A percentile compares a stretch with the other conserved stretches of the same genome.
phyloP scores from a whole-genome alignment of 1,140 invertebrate species.

The Drosophila cardini region DNA sequence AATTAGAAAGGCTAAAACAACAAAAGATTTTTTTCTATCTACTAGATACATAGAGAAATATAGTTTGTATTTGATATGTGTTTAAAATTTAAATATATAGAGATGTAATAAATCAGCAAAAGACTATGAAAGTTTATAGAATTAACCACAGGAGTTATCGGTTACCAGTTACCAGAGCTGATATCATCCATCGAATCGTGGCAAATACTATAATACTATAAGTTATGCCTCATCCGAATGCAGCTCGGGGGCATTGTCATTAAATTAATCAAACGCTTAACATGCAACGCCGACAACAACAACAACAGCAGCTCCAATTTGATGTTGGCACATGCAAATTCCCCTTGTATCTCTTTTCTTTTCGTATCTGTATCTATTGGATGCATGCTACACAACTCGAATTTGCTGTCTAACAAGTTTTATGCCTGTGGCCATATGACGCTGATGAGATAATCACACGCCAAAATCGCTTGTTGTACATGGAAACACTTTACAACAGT shows the following conservation, averaged over 20 bases:
- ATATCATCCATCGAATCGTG: constrained; percentile 40
- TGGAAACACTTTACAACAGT: constrained; percentile 50
- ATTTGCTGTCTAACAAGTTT: constrained; percentile 45
- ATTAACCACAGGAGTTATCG: no score
- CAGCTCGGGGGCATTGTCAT: constrained; percentile 73
- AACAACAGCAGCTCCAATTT: constrained; percentile 50
- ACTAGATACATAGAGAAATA: no score
- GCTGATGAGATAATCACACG: constrained; percentile 74
- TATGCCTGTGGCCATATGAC: constrained; percentile 44
- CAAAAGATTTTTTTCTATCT: no score
- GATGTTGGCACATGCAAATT: constrained; percentile 77
- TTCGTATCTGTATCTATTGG: constrained; percentile 43
- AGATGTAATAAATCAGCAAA: constrained; percentile 27
- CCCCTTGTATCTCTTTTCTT: constrained; percentile 39
- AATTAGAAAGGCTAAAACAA: constrained; percentile 58
- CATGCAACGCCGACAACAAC: constrained; percentile 51
- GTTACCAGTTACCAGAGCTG: constrained; percentile 34
- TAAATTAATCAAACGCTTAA: constrained; percentile 79
- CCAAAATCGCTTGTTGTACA: constrained; percentile 68
- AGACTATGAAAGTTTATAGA: neutral
- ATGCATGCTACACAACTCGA: constrained; percentile 33
- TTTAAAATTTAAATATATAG: constrained; percentile 26
- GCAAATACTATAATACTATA: constrained; percentile 26
- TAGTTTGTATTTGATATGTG: neutral
- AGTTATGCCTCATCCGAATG: constrained; percentile 45